Base-by-base conservation (phyloP, 1,140 invertebrate genomes). In the Trichoplusia ni region DNA sequence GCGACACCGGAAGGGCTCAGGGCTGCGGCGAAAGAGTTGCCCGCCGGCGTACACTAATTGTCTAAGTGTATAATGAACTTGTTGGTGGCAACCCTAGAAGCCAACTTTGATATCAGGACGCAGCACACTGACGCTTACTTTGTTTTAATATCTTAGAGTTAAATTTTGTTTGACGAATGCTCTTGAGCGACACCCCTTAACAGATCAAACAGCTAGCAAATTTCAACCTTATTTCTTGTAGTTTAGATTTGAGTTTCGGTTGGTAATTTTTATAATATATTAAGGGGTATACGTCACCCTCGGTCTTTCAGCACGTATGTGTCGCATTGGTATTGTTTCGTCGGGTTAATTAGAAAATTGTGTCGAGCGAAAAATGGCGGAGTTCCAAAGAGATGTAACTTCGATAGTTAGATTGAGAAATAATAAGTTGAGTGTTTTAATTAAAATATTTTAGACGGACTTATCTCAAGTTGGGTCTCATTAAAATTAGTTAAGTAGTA, bases 11-110 rank as follows among this genome's bases (percentile, higher is more conserved):
- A 86, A 86, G 65, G 75, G 79, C 84, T 74, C 73, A 80, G 79
- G 79, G 86, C 81, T 77, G 75, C 79, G 85, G 77, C 81, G 79
- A 73, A 73, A 33, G 51, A 68, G 67, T 66, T 64, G 73, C 72
- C 84, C 81, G 71, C 80, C 56, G 77, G 82, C 81, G 80, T 86
- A 86, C 86, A 86, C 78, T 89, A 86, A 89, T 89, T 89, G 86
- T 89, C 82, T 86, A 86, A 89, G 86, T 89, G 84, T 79, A 86
- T 89, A 89, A 89, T 85, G 84, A 89, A 89, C 84, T 86, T 89
- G 76, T 85, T 84, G 77, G 75, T 79, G 80, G 77, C 78, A 83
- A 81, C 82, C 82, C 75, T 85, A 82, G 69, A 61, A 47, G 70
- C 62, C 62, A 80, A 73, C 73, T 76, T 77, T 73, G 47, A 71